Conservation (phyloP, 2,797 vertebrate genomes). For the Urosaurus nigricauda region DNA sequence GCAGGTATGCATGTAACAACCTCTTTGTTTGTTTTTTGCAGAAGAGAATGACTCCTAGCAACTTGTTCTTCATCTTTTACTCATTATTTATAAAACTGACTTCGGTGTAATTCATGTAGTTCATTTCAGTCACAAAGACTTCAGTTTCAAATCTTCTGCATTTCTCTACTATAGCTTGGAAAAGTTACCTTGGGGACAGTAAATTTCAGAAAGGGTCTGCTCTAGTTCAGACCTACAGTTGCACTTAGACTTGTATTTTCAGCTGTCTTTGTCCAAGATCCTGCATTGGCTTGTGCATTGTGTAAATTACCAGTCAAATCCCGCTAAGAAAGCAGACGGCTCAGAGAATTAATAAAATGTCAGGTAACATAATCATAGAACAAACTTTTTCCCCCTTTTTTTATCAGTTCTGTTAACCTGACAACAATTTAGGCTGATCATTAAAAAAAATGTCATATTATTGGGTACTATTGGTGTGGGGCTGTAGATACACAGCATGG, state of each 20-base stretch:
- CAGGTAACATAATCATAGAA: too few relatives aligned
- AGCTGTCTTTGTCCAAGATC: too few relatives aligned
- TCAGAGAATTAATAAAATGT: too few relatives aligned
- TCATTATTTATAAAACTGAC: slow-evolving; percentile 6
- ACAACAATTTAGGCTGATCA: background rate
- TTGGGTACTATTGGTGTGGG: background rate
- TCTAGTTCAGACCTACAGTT: too few relatives aligned
- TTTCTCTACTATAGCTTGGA: background rate
- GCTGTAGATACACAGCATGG: background rate
- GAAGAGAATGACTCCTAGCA: slow-evolving; percentile 20
- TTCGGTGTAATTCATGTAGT: background rate
- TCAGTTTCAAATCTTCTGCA: background rate
- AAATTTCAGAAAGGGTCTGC: too few relatives aligned
- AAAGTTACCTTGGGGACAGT: too few relatives aligned
- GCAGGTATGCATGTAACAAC: accelerated
- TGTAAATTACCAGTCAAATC: too few relatives aligned
- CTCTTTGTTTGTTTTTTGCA: background rate
- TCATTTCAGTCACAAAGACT: background rate
- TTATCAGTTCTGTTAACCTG: background rate
- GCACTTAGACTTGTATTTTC: too few relatives aligned
- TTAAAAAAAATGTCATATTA: background rate
- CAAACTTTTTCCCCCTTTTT: too few relatives aligned
- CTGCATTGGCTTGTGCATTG: too few relatives aligned
- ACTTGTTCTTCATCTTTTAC: slow-evolving; percentile 10
- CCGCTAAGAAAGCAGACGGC: too few relatives aligned